Evolutionary conservation across 2,888 invertebrate genomes (phyloP).

Genomic region (Conops quadrifasciatus): DNA sequence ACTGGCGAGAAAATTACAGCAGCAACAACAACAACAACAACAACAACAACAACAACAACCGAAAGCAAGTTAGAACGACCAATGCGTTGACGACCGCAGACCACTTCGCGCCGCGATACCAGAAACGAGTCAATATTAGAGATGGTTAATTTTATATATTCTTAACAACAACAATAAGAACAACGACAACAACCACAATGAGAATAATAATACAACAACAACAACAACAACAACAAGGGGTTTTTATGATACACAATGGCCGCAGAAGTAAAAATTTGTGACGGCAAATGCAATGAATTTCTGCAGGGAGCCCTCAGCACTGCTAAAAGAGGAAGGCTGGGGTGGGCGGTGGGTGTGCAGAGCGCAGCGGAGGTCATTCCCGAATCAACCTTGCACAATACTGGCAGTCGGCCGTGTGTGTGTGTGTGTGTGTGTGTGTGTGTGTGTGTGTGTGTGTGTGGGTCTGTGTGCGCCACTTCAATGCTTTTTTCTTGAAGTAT

Average conservation of each 20-base stretch:
- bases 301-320: background rate
- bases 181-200: background rate
- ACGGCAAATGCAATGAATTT: conserved; percentile 18
- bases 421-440: conserved; percentile 1
- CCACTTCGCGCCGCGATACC: conserved; percentile 10
- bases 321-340: too few species aligned
- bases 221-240: conserved; percentile 15
- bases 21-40: conserved; percentile 40
- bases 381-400: conserved; percentile 7
- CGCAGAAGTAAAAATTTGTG: conserved; percentile 14
- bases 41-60: background rate
- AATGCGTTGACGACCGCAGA: background rate
- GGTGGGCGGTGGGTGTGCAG: too few species aligned
- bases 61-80: background rate
- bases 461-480: conserved; percentile 7
- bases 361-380: conserved; percentile 16
- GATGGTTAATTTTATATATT: conserved; percentile 20
- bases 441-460: conserved; percentile 6
- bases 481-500: conserved; percentile 16
- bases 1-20: conserved; percentile 33
- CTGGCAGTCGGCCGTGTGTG: background rate
- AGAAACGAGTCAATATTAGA: conserved; percentile 24
- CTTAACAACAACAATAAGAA: conserved; percentile 21
- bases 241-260: background rate
- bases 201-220: background rate